phyloP scores from a whole-genome alignment of 2,888 invertebrate species.

The Timema cristinae region DNA sequence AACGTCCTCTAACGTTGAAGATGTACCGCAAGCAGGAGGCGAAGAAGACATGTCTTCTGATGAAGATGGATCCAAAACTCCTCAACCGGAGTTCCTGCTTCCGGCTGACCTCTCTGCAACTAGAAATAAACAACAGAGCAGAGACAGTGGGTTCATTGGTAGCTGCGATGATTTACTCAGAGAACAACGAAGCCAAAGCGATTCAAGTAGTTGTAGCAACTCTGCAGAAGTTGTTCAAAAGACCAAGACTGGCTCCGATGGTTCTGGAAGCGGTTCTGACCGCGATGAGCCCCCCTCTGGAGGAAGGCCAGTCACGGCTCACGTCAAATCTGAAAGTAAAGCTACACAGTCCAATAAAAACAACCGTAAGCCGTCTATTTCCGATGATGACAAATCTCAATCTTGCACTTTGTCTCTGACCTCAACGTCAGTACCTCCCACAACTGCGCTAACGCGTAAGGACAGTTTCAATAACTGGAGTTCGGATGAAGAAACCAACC shows the following conservation, averaged over 20 bases:
- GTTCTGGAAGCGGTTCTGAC: background rate
- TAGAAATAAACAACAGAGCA: conserved; percentile 74
- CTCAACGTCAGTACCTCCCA: conserved; percentile 53
- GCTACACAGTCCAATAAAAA: conserved; percentile 8
- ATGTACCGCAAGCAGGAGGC: conserved; percentile 35
- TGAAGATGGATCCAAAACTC: conserved; percentile 61
- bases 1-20: conserved; percentile 18
- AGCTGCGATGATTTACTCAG: conserved; percentile 81
- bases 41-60: conserved; percentile 51
- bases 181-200: conserved; percentile 45
- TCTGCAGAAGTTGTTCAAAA: background rate
- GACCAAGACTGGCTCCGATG: conserved; percentile 3
- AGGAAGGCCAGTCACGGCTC: background rate
- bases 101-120: conserved; percentile 38
- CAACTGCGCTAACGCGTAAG: conserved; percentile 65
- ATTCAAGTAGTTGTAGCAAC: conserved; percentile 20
- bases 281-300: conserved; percentile 5
- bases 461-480: conserved; percentile 94
- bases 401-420: conserved; percentile 39
- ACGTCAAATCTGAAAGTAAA: conserved; percentile 15
- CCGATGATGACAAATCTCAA: conserved; percentile 21
- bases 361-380: background rate
- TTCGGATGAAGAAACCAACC: conserved; percentile 88
- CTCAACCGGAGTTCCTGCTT: conserved; percentile 60
- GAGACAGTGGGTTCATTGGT: conserved; percentile 85